These are phyloP conservation scores for Keiferia lycopersicella DNA, from an alignment of 2,888 invertebrate species.

Conservation along the genomic window DNA sequence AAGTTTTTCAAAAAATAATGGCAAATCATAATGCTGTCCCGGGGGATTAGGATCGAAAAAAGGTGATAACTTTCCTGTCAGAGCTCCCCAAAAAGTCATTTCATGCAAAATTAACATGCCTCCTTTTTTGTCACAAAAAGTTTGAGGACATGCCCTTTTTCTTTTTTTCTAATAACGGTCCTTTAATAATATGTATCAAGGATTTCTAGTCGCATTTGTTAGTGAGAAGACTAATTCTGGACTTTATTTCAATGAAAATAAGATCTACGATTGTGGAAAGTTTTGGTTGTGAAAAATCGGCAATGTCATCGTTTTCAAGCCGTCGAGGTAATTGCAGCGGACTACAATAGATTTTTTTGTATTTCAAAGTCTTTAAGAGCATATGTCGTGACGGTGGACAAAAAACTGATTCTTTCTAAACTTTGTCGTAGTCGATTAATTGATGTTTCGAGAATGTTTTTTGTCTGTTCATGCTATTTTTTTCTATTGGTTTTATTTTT, in stretches of 20 bases:
- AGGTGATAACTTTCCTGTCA: slow-evolving; percentile 32
- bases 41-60: slow-evolving; percentile 15
- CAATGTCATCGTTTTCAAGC: slow-evolving; percentile 56
- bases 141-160: slow-evolving; percentile 52
- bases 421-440: neutral
- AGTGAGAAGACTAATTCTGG: slow-evolving; percentile 25
- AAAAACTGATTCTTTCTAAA: slow-evolving; percentile 25
- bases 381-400: slow-evolving; percentile 35
- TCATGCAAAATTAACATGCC: slow-evolving; percentile 72
- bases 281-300: slow-evolving; percentile 39
- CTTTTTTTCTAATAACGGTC: slow-evolving; percentile 56
- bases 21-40: neutral
- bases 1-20: neutral
- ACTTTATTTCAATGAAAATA: slow-evolving; percentile 24
- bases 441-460: neutral
- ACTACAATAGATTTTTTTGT: slow-evolving; percentile 43
- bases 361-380: slow-evolving; percentile 33
- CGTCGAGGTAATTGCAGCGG: slow-evolving; percentile 53
- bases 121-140: slow-evolving; percentile 56
- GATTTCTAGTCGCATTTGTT: slow-evolving; percentile 33
- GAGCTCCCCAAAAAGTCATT: slow-evolving; percentile 56
- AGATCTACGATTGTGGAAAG: neutral
- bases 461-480: too few relatives aligned
- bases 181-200: slow-evolving; percentile 38
- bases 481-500: too few relatives aligned